A percentile compares a stretch with the other conserved stretches of the same genome.
These are phyloP conservation scores for Xestia c-nigrum DNA, from an alignment of 2,888 invertebrate species.

Conservation along the genomic window DNA sequence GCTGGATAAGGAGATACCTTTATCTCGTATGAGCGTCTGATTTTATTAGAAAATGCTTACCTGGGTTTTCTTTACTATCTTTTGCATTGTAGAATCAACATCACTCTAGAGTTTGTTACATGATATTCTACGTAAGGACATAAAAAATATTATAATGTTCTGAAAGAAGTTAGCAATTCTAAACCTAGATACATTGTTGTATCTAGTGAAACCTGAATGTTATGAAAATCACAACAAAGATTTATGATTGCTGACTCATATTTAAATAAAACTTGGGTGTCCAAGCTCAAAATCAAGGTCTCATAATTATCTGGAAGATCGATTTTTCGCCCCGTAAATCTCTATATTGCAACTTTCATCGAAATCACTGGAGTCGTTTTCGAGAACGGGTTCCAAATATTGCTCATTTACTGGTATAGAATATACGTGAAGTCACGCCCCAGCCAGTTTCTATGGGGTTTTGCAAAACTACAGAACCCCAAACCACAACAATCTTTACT, in stretches of 20 bases:
- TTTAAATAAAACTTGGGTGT: too few relatives aligned
- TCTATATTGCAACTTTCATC: too few relatives aligned
- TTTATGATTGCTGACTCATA: not conserved
- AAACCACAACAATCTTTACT: accelerated
- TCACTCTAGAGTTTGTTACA: not conserved
- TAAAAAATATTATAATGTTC: not conserved
- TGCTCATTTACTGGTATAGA: too few relatives aligned
- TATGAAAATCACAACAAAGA: not conserved
- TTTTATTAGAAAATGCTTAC: constrained; percentile 49
- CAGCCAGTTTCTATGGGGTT: not conserved
- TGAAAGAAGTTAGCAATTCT: not conserved
- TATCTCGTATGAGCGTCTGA: constrained; percentile 32
- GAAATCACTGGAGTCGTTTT: too few relatives aligned
- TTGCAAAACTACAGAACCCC: not conserved
- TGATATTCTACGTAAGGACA: not conserved
- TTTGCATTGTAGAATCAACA: not conserved
- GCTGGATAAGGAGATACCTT: constrained; percentile 59
- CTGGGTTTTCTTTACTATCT: not conserved
- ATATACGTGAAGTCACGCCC: too few relatives aligned
- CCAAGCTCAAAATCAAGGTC: too few relatives aligned
- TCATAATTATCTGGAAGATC: too few relatives aligned
- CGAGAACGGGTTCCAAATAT: too few relatives aligned
- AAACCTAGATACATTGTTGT: not conserved
- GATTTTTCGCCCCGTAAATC: too few relatives aligned
- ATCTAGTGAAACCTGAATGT: too few relatives aligned